These are phyloP conservation scores for Rhynchotus rufescens DNA, from an alignment of 2,797 vertebrate genomes.

Conservation along the genomic window DNA sequence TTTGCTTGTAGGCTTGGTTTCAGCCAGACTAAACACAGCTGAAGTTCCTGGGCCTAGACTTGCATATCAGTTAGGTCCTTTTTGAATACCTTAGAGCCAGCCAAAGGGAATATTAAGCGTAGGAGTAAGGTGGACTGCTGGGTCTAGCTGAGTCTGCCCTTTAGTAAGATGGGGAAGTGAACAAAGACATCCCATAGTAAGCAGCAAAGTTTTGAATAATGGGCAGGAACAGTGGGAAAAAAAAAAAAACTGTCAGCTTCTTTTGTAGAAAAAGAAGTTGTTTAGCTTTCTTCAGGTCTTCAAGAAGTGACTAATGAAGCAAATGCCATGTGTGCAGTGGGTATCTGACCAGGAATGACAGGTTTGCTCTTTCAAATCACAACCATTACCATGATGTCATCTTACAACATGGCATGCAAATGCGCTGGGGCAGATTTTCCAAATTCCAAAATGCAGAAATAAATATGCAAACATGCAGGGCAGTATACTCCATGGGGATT, in stretches of 20 bases:
- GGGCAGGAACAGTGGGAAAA: neutral
- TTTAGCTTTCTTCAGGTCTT: neutral
- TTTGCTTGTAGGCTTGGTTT: neutral
- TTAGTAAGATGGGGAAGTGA: neutral
- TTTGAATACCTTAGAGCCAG: neutral
- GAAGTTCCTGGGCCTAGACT: neutral
- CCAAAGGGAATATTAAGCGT: neutral
- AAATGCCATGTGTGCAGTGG: neutral
- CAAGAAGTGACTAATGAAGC: neutral
- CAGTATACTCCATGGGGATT: neutral
- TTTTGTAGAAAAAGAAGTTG: constrained; percentile 26
- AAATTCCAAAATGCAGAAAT: constrained; percentile 16
- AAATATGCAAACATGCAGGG: neutral
- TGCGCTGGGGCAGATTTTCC: neutral
- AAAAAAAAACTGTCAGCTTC: neutral
- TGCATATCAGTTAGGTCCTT: neutral
- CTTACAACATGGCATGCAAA: constrained; percentile 32
- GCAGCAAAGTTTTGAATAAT: neutral
- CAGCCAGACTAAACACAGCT: neutral
- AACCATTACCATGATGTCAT: constrained; percentile 24
- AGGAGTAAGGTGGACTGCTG: neutral
- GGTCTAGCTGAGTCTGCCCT: neutral
- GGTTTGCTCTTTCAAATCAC: constrained; percentile 37
- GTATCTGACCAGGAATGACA: constrained; percentile 41
- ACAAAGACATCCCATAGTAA: neutral